Conservation (phyloP, 2,113 vertebrate species). For the Sardina pilchardus region DNA sequence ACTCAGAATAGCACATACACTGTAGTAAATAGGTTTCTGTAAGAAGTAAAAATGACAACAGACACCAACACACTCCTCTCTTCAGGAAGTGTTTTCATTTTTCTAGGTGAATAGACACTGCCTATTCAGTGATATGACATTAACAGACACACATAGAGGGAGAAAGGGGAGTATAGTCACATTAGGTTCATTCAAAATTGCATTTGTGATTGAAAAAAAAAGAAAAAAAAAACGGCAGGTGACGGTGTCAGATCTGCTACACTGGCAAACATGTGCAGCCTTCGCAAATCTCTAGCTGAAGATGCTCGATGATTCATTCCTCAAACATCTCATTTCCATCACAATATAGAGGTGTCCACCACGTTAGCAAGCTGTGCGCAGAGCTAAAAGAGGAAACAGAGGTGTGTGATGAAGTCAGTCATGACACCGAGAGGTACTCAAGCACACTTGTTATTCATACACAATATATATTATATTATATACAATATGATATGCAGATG, state of each 20-base stretch:
- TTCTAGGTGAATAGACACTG: background rate
- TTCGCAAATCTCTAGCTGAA: background rate
- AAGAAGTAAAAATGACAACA: background rate
- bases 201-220: background rate
- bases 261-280: background rate
- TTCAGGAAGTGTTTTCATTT: background rate
- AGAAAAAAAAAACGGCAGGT: background rate
- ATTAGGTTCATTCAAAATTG: background rate
- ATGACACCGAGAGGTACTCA: background rate
- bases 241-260: background rate
- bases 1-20: background rate
- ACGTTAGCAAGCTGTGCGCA: background rate
- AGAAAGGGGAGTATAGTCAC: background rate
- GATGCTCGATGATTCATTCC: background rate
- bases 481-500: background rate
- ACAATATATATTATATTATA: background rate
- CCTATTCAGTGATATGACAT: background rate
- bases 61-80: background rate
- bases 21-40: background rate
- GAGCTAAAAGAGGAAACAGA: background rate
- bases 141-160: background rate
- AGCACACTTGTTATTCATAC: background rate
- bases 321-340: background rate
- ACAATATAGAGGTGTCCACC: background rate
- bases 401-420: background rate